These are phyloP conservation scores for Gopherus flavomarginatus DNA, from an alignment of 2,113 vertebrate genomes.

Conservation along the genomic window DNA sequence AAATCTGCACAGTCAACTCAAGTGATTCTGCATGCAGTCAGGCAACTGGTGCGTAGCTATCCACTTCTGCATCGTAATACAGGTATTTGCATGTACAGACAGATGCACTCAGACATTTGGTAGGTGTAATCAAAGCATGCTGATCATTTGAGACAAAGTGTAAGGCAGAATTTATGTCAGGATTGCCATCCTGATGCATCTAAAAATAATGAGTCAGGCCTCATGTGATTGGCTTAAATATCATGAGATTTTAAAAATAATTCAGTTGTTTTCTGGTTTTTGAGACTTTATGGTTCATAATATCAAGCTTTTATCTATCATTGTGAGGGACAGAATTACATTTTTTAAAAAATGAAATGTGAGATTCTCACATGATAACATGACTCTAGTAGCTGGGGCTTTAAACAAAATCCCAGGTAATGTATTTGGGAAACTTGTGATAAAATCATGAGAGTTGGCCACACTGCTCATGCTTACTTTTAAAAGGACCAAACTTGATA, in stretches of 20 bases:
- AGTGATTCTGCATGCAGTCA: neutral
- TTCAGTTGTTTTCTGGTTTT: neutral
- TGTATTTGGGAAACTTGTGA: neutral
- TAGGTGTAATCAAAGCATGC: accelerated
- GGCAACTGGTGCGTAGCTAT: neutral
- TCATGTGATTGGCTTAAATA: neutral
- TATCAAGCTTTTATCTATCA: neutral
- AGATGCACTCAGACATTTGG: neutral
- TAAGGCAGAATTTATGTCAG: neutral
- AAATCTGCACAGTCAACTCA: neutral
- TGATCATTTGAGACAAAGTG: neutral
- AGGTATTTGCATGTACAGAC: neutral
- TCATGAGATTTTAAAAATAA: neutral
- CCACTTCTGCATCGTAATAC: neutral
- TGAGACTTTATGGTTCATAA: neutral
- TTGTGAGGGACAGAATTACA: neutral
- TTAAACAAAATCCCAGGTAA: neutral
- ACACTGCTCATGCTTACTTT: neutral
- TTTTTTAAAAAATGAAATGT: neutral
- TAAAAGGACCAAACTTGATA: neutral
- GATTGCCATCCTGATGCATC: neutral
- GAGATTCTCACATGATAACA: neutral
- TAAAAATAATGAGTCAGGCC: neutral
- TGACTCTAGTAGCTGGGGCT: neutral
- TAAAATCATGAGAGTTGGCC: neutral